A percentile compares a stretch with the other conserved stretches of the same genome.
These are phyloP conservation scores for Elgaria multicarinata DNA, from an alignment of 2,113 vertebrate species.

Conservation along the genomic window DNA sequence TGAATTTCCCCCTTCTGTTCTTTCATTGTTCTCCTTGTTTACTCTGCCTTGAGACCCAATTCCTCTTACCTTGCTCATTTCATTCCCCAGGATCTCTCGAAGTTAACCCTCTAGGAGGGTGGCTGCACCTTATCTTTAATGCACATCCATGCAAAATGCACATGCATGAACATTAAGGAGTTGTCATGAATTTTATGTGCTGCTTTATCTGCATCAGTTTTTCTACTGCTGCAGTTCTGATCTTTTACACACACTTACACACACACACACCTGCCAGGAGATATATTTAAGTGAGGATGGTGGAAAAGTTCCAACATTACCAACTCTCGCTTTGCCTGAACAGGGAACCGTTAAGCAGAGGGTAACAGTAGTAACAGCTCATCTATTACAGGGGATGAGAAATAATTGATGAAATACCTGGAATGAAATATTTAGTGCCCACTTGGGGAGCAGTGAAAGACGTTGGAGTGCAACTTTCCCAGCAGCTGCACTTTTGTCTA, in stretches of 20 bases:
- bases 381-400: conserved; percentile 47
- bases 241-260: not conserved
- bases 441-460: conserved; percentile 56
- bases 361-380: not conserved
- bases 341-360: conserved; percentile 45
- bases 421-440: conserved; percentile 57
- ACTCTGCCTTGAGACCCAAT: not conserved
- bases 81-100: not conserved
- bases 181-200: not conserved
- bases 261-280: not conserved
- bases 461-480: conserved; percentile 32
- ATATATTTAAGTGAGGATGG: not conserved
- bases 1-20: too few species aligned
- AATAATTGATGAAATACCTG: conserved; percentile 43
- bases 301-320: conserved; percentile 15
- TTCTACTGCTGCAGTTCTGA: not conserved
- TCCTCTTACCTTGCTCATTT: not conserved
- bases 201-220: not conserved
- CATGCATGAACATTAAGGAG: not conserved
- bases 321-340: conserved; percentile 22
- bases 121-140: not conserved
- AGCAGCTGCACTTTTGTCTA: conserved; percentile 18
- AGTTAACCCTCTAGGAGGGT: not conserved
- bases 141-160: too few species aligned
- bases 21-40: not conserved